Evolutionary conservation across 2,888 invertebrate species (phyloP).

Genomic region (Nipponacmea schrenckii): DNA sequence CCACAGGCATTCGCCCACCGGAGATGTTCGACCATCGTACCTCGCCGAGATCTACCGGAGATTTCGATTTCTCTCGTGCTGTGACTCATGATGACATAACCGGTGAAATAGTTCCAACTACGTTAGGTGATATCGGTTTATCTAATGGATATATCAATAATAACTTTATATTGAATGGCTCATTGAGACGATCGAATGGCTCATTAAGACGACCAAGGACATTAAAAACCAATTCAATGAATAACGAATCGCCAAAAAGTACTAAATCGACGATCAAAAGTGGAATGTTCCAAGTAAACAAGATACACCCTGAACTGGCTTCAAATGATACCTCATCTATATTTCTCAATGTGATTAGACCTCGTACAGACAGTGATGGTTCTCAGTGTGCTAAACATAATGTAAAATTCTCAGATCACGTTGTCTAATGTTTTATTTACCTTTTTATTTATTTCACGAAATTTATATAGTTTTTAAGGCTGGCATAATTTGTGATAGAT

Average conservation of each 20-base stretch:
- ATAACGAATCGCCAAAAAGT: background rate
- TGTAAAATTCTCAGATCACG: background rate
- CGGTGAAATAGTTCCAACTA: background rate
- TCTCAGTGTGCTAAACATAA: background rate
- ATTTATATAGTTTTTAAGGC: no score
- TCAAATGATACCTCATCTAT: background rate
- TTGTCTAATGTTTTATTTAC: no score
- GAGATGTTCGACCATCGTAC: background rate
- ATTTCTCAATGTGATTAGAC: background rate
- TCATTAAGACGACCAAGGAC: background rate
- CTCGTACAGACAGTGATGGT: slow-evolving; percentile 2
- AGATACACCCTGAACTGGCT: background rate
- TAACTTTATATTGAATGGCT: background rate
- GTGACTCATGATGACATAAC: background rate
- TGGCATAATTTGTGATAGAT: no score
- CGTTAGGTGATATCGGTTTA: background rate
- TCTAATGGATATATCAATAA: background rate
- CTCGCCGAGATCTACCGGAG: background rate
- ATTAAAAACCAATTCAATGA: background rate
- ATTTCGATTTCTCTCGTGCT: background rate
- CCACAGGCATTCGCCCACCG: slow-evolving; percentile 21
- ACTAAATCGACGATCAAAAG: background rate
- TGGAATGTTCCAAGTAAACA: background rate
- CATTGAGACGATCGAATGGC: background rate
- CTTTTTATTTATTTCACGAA: no score